Percentiles rank a stretch among this genome's conserved stretches.
These are phyloP conservation scores for Narcine bancroftii DNA, from an alignment of 2,113 vertebrate genomes.

Conservation along the genomic window DNA sequence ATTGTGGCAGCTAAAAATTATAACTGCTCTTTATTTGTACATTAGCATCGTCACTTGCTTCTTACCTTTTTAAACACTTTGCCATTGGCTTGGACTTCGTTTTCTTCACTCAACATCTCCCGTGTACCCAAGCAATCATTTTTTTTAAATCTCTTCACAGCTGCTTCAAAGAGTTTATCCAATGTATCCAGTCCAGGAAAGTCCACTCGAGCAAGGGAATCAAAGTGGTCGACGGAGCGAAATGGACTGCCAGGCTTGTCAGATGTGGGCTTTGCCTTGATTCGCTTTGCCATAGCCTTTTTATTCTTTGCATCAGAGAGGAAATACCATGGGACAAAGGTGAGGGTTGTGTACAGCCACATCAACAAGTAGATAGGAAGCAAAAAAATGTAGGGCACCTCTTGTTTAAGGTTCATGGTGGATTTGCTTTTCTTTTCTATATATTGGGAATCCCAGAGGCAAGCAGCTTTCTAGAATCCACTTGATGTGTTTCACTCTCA, in stretches of 20 bases:
- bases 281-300: slow-evolving; percentile 69
- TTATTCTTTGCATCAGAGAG: slow-evolving; percentile 75
- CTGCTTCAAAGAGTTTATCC: slow-evolving; percentile 82
- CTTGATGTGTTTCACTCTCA: neutral
- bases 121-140: slow-evolving; percentile 78
- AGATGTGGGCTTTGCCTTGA: slow-evolving; percentile 76
- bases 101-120: slow-evolving; percentile 80
- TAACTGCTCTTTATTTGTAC: neutral
- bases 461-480: neutral
- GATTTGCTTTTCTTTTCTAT: slow-evolving; percentile 15
- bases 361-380: slow-evolving; percentile 82
- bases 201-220: slow-evolving; percentile 72
- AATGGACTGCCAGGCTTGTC: slow-evolving; percentile 78
- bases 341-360: slow-evolving; percentile 81
- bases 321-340: slow-evolving; percentile 96
- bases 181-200: slow-evolving; percentile 80
- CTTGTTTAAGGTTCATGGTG: slow-evolving; percentile 69
- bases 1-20: neutral
- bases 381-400: slow-evolving; percentile 66
- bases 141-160: slow-evolving; percentile 68
- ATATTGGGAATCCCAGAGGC: neutral
- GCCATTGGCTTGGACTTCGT: slow-evolving; percentile 82
- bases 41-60: neutral
- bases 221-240: slow-evolving; percentile 74
- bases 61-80: slow-evolving; percentile 97